Evolutionary conservation across 2,888 invertebrate genomes (phyloP), one percentile per base, ranked within the genome.

Genomic region (Drosophila setosimentum): DNA sequence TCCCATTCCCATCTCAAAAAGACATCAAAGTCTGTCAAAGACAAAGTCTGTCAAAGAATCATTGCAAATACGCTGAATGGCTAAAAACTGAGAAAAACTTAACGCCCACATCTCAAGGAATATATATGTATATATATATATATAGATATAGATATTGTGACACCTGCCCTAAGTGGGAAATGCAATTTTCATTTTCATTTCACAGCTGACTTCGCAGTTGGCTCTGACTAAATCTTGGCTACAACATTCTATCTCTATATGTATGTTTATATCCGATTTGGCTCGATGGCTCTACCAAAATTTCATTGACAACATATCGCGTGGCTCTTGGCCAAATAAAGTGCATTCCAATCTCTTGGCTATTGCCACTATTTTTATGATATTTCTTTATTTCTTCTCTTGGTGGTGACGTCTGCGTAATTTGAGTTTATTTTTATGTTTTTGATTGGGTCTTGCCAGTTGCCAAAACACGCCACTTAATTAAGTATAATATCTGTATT

Each of bases 401-500:
- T 29, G 27, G 21, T 16, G 13, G 69, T 82, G 88, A 88, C 89
- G 84, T 80, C 87, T 76, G 57, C 33, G 33, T 74, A 67, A 84
- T 76, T 81, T 69, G 45, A 53, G 69, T 72, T 80, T 80, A 77
- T 72, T 76, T 76, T 40, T 70, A 80, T 60, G 18, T 29, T 42
- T 54, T 71, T 63, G 35, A 67, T 70, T 77, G 59, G 61, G 16
- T 5, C 63, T 68, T 54, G 67, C 64, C 60, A 33, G 59, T 68
- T 68, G 65, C 75, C 73, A 68, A 81, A 81, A 72, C 81, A 78
- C 62, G 77, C 70, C 85, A 83, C 90, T 87, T 91, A 89, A 91
- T 89, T 83, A 82, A 73, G 55, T 64, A 16, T 42, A 21, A 16
- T 42, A 21, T 42, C 21, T 42, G 1, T 21, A 21, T 40, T 40